Evolutionary conservation across 2,888 invertebrate species (phyloP).

Genomic region (Lacanobia wlatinum): DNA sequence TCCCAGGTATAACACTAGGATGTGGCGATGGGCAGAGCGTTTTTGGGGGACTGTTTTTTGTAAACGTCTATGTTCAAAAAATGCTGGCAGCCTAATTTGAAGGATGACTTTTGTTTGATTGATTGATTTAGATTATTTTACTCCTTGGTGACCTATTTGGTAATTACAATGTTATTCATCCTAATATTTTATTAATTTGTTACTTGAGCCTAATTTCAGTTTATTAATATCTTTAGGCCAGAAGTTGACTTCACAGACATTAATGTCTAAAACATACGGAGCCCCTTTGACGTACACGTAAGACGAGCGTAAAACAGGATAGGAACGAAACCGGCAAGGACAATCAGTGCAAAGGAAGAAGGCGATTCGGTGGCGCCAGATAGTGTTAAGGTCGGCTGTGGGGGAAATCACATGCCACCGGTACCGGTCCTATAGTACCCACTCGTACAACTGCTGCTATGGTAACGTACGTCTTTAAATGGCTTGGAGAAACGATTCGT

Average conservation of each 20-base stretch:
- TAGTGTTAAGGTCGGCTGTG: conserved; percentile 51
- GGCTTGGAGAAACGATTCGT: too few relatives aligned
- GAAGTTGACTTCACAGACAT: neutral
- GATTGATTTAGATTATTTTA: too few relatives aligned
- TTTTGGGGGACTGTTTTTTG: too few relatives aligned
- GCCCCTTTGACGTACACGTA: neutral
- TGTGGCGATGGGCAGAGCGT: too few relatives aligned
- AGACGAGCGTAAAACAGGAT: conserved; percentile 75
- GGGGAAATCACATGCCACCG: conserved; percentile 25
- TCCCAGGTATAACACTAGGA: too few relatives aligned
- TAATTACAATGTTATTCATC: too few relatives aligned
- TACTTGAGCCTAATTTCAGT: too few relatives aligned
- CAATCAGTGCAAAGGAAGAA: conserved; percentile 87
- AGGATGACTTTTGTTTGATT: too few relatives aligned
- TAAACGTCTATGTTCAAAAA: too few relatives aligned
- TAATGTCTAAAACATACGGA: neutral
- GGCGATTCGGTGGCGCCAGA: conserved; percentile 84
- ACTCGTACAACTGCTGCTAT: neutral
- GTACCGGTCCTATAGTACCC: neutral
- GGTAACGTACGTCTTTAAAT: neutral
- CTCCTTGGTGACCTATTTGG: too few relatives aligned
- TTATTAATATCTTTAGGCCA: neutral
- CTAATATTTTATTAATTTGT: too few relatives aligned
- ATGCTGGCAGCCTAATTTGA: too few relatives aligned
- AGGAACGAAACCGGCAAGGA: conserved; percentile 81